Evolutionary conservation across 2,797 vertebrate genomes (phyloP), one percentile per base, ranked within the genome.

Genomic region (Brachyalestes nurse): DNA sequence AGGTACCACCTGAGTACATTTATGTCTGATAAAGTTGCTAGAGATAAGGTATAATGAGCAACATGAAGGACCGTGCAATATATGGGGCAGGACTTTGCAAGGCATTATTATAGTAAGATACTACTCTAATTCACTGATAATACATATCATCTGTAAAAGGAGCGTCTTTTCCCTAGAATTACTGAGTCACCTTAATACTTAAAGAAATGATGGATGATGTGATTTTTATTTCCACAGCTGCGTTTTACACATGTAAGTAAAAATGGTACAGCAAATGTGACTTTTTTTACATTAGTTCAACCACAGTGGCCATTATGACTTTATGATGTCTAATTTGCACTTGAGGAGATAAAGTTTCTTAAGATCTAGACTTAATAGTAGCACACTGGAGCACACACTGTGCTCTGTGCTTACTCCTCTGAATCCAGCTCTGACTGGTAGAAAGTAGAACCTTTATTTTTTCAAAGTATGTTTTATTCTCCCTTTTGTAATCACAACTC

Each of bases 401-500:
- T 19, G 7, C 1, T 6, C 10, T 45, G 42, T 49, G 47, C 47
- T 8, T 57, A 6, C 21, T 69, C 3, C 40, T 12, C 10, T 49
- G 40, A 53, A 47, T 80, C 60, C 10, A 49, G 14, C n/a, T 16
- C 17, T 42, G 0, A 38, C 23, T 38, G 6, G 13, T 16, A 71
- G 19, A 21, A 55, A 62, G 6, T 6, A n/a, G 45, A 65, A 77
- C 47, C 13, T 72, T 58, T 66, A 57, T 72, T 72, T 19, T 19
- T 13, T 53, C 58, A 12, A 42, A 65, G 58, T 28, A 65, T 65
- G 17, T 69, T 34, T 25, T 71, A 81, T 69, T 83, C 72, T 72
- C 57, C 72, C 28, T 70, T 70, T 67, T 84, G 62, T 81, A 79
- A 53, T 84, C 42, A 57, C 53, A 67, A 64, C 72, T 83, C 40